phyloP scores from a whole-genome alignment of 2,113 vertebrate genomes.

The Limanda limanda region DNA sequence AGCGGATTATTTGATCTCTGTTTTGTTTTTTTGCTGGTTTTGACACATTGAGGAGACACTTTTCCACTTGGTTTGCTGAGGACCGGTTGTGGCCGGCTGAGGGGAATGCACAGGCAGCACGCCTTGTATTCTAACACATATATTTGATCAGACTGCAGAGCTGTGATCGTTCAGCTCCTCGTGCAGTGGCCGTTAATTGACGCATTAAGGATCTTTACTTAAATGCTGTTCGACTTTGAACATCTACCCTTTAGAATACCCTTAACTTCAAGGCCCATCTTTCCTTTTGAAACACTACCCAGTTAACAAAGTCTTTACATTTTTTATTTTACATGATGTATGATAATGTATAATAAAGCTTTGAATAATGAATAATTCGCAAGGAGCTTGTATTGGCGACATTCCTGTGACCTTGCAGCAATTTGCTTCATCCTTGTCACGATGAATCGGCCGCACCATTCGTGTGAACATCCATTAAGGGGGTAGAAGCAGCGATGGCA shows the following conservation, averaged over 20 bases:
- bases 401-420: conserved; percentile 37
- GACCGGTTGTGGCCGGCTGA: conserved; percentile 47
- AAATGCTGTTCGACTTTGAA: not conserved
- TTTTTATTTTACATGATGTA: not conserved
- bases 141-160: conserved; percentile 36
- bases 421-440: conserved; percentile 1
- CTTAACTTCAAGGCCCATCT: not conserved
- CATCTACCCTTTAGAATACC: not conserved
- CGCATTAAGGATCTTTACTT: not conserved
- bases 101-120: conserved; percentile 12
- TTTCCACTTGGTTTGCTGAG: conserved; percentile 65
- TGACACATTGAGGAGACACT: conserved; percentile 63
- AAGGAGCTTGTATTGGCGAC: not conserved
- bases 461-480: conserved; percentile 32
- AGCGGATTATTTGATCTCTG: conserved; percentile 46
- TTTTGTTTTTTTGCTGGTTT: conserved; percentile 8
- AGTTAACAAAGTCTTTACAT: too few relatives aligned
- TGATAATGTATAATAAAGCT: not conserved
- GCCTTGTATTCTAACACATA: conserved; percentile 25
- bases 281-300: not conserved
- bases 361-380: not conserved
- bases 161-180: conserved; percentile 44
- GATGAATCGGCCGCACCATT: conserved; percentile 19
- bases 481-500: conserved; percentile 40
- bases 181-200: not conserved